Evolutionary conservation across 1,140 invertebrate genomes (phyloP), one percentile per base, ranked within the genome.

Genomic region (Archegozetes longisetosus): DNA sequence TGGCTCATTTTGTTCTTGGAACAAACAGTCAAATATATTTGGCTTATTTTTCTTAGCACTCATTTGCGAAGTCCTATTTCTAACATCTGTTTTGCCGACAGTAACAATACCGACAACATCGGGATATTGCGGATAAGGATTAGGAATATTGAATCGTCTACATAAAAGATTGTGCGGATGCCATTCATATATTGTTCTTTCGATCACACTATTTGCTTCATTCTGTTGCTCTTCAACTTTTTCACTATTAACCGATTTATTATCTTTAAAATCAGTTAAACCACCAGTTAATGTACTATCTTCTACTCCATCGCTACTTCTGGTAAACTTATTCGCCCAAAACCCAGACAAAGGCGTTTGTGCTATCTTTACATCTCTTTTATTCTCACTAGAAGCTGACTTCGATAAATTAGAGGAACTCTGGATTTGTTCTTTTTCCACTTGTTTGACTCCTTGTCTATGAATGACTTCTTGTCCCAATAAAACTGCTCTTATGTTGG

Each of bases 101-200:
- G 53, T 24, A 47, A 60, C 14, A n/a, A 60, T 40, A 29, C 61
- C 61, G 14, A 62, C 51, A 20, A 62, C 54, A 47, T 62, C 61
- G 24, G 55, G 47, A 29, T 53, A 62, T 58, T 62, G 61, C 61
- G 79, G 77, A 67, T 79, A 83, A 0, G 91, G 88, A 73, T 95
- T 84, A 0, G 90, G 85, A 12, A 98, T 82, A 71, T 98, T 98
- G 68, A 97, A 97, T 47, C 92, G 75, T 68, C 89, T 89, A 68
- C 88, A 97, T 0, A 99, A 74, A 17, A 94, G 68, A 55, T 81
- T 76, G 55, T 82, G 79, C 1, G 95, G 95, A 66, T 84, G 79
- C 95, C 95, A 98, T 58, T 81, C 76, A 6, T 68, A 70, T 23
- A 71, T 74, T 52, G 27, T 48, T 46, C 62, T 22, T 0, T 28